Evolutionary conservation across 2,888 invertebrate species (phyloP).

Genomic region (Antitype chi): DNA sequence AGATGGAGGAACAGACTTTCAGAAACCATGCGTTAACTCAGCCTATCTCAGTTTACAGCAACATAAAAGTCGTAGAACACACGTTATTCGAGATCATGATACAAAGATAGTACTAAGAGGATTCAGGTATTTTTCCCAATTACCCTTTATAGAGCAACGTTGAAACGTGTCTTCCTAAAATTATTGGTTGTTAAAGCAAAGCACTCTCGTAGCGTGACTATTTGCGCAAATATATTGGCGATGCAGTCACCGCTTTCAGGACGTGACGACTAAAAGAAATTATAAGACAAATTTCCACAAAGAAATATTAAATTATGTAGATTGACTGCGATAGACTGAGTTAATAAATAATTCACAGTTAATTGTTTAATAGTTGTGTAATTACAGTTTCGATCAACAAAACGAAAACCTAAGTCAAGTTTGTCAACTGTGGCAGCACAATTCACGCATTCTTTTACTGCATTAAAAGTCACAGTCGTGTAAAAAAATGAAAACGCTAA

Average conservation of each 20-base stretch:
- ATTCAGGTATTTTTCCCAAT: neutral
- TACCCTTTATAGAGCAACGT: neutral
- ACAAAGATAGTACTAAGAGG: neutral
- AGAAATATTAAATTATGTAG: slow-evolving; percentile 25
- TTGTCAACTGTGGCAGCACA: slow-evolving; percentile 37
- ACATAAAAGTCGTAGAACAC: neutral
- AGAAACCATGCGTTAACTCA: slow-evolving; percentile 16
- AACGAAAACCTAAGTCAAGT: slow-evolving; percentile 14
- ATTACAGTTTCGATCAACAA: slow-evolving; percentile 12
- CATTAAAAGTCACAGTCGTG: slow-evolving; percentile 45
- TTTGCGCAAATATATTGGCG: slow-evolving; percentile 7
- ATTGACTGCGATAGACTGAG: slow-evolving; percentile 20
- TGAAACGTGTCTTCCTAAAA: neutral
- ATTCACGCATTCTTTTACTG: slow-evolving; percentile 30
- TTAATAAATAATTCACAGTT: slow-evolving; percentile 22
- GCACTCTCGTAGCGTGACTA: neutral
- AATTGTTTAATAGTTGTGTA: slow-evolving; percentile 22
- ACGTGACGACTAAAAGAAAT: neutral
- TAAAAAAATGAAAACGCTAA: slow-evolving; percentile 55
- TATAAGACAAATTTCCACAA: slow-evolving; percentile 11
- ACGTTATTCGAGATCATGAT: neutral
- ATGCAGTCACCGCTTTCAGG: slow-evolving; percentile 3
- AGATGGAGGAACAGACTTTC: slow-evolving; percentile 10
- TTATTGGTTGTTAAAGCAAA: slow-evolving; percentile 12
- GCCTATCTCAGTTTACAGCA: slow-evolving; percentile 10